phyloP scores from a whole-genome alignment of 2,113 vertebrate species.

The Brachirus orientalis region DNA sequence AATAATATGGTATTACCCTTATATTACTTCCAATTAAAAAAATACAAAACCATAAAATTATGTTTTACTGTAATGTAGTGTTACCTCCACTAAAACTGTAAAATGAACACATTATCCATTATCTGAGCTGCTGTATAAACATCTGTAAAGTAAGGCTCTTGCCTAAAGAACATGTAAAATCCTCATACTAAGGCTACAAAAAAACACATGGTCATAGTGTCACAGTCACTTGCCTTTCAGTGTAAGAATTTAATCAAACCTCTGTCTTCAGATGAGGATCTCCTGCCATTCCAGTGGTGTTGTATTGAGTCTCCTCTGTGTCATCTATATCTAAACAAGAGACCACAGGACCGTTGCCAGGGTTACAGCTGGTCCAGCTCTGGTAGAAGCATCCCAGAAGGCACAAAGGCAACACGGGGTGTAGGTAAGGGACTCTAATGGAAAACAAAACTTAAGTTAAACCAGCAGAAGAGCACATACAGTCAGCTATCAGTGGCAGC shows the following conservation, averaged over 20 bases:
- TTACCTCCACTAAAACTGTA: no score
- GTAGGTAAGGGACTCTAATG: constrained; percentile 80
- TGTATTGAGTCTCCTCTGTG: constrained; percentile 81
- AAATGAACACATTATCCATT: no score
- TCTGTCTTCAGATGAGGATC: constrained; percentile 77
- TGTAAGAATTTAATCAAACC: background rate
- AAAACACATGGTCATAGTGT: background rate
- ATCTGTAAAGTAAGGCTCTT: no score
- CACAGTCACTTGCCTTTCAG: background rate
- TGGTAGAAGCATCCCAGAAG: constrained; percentile 9
- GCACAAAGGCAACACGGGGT: constrained; percentile 66
- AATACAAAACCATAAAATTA: no score
- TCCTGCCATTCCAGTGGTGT: constrained; percentile 86
- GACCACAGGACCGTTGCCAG: constrained; percentile 81
- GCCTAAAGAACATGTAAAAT: no score
- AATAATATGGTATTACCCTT: no score
- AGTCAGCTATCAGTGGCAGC: no score
- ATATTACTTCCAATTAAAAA: no score
- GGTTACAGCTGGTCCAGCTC: constrained; percentile 69
- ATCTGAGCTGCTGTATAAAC: no score
- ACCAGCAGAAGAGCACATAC: background rate
- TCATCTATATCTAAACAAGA: constrained; percentile 79
- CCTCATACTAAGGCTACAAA: background rate
- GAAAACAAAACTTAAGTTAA: no score
- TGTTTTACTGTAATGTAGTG: no score